Evolutionary conservation across 2,888 invertebrate species (phyloP).

Genomic region (Tiphia femorata): DNA sequence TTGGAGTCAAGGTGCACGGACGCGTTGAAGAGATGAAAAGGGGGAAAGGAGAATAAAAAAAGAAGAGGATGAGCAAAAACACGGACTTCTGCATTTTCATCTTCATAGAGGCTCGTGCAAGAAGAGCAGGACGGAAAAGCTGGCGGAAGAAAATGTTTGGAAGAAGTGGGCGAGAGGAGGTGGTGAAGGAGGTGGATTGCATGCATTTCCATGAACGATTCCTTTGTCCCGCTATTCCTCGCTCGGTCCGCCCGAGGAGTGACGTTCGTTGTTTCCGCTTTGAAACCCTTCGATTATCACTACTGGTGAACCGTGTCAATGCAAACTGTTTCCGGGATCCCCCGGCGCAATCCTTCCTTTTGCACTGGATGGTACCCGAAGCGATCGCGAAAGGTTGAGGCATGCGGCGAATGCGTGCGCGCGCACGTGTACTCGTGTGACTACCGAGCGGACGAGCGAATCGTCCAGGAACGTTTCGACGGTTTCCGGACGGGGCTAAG

Average conservation of each 20-base stretch:
- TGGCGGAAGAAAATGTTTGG: not conserved
- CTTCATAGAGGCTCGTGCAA: too few species aligned
- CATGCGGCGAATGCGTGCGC: too few species aligned
- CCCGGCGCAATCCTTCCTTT: slow-evolving; percentile 26
- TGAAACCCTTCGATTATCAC: slow-evolving; percentile 51
- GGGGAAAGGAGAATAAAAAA: not conserved
- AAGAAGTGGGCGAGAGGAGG: too few species aligned
- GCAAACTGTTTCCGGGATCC: slow-evolving; percentile 42
- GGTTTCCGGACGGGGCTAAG: too few species aligned
- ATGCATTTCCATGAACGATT: slow-evolving; percentile 30
- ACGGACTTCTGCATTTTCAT: too few species aligned
- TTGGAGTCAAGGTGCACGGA: too few species aligned
- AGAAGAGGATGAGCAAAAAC: not conserved
- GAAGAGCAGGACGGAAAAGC: not conserved
- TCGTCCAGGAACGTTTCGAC: not conserved
- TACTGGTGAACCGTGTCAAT: slow-evolving; percentile 49
- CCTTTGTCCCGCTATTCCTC: slow-evolving; percentile 38
- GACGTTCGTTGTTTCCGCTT: slow-evolving; percentile 46
- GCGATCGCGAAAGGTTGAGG: not conserved
- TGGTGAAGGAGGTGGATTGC: not conserved
- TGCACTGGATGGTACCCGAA: not conserved
- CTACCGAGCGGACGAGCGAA: not conserved
- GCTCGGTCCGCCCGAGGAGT: slow-evolving; percentile 17
- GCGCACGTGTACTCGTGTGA: not conserved
- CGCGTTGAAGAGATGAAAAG: not conserved